Base-by-base conservation (phyloP, 2,888 invertebrate species). In the Heteropelma amictum region DNA sequence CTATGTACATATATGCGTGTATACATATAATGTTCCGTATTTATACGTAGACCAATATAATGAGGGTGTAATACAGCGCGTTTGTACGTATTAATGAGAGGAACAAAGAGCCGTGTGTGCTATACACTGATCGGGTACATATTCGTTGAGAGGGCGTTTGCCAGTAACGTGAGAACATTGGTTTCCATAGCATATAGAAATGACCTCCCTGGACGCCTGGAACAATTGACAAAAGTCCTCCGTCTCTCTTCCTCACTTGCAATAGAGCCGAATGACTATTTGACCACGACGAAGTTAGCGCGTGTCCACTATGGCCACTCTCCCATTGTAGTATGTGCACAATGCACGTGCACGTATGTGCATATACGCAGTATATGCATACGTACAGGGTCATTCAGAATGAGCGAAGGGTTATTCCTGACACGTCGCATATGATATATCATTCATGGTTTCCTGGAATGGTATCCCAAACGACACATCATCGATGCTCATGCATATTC, bases 161-260 rank as follows among this genome's bases (percentile, higher is more conserved):
- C 40, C n/a, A 21, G 30, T 67, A 70, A 68, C 42, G 40, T 58
- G 67, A 65, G 71, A 72, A 58, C 73, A 63, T 73, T 70, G 47
- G 10, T 60, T 28, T 21, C 14, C 33, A n/a, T 33, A 23, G 67
- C 38, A 56, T 71, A 33, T 61, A 72, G 38, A 40, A 28, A 56
- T 49, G 58, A 40, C 38, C 56, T 30, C 28, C 23, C 47, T 23
- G 38, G 38, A 64, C 38, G 35, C 58, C 53, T 51, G 28, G 68
- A 71, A 79, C 77, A 74, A 77, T 77, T 56, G 71, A 71, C 76
- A 74, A 76, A 76, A 76, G 71, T 77, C 19, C 47, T 51, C 61
- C 12, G 12, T 60, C 42, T 49, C 60, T 58, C 30, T 72, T 63
- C 23, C 19, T 10, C 33, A 40, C 47, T 54, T 42, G 68, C 53